Evolutionary conservation across 2,888 invertebrate species (phyloP).

Genomic region (Eupithecia subumbrata): DNA sequence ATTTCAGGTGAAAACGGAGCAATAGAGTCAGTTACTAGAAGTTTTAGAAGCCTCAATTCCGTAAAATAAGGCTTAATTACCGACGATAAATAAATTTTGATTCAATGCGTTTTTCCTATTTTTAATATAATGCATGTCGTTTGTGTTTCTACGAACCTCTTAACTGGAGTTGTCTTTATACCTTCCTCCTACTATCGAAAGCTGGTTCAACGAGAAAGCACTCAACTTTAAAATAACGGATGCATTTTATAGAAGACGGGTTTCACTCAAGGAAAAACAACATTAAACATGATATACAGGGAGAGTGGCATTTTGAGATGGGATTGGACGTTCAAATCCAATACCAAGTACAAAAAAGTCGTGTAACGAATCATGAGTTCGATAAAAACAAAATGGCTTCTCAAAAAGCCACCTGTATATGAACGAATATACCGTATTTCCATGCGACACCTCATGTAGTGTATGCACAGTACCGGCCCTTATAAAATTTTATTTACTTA

Average conservation of each 20-base stretch:
- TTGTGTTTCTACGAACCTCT: not conserved
- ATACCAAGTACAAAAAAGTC: not conserved
- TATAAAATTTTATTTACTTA: no score
- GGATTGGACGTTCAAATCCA: not conserved
- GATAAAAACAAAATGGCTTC: not conserved
- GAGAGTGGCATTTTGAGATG: not conserved
- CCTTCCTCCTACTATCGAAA: not conserved
- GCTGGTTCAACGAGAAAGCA: not conserved
- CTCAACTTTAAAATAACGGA: conserved; percentile 6
- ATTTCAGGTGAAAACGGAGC: not conserved
- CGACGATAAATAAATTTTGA: not conserved
- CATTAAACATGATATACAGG: not conserved
- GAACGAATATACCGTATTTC: not conserved
- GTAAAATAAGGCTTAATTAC: not conserved
- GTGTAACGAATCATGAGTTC: not conserved
- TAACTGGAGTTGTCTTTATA: not conserved
- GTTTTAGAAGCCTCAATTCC: not conserved
- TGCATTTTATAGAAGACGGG: not conserved
- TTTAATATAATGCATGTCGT: not conserved
- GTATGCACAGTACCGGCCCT: no score
- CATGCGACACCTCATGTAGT: not conserved
- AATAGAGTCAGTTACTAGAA: not conserved
- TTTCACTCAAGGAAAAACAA: not conserved
- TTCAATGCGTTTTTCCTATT: not conserved
- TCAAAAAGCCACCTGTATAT: not conserved